Evolutionary conservation across 2,888 invertebrate genomes (phyloP).

Genomic region (Tachina grossa): DNA sequence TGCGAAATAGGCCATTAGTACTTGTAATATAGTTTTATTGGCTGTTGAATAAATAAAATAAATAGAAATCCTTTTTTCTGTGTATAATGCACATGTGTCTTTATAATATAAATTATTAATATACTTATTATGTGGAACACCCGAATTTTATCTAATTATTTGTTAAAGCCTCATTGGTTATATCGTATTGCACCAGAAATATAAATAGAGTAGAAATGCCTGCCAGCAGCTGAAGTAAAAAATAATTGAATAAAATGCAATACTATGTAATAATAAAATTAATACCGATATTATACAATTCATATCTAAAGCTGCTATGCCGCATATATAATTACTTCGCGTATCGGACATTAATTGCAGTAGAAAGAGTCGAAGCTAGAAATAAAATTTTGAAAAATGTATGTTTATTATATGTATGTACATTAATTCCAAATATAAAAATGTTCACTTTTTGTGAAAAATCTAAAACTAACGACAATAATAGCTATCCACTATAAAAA

Average conservation of each 20-base stretch:
- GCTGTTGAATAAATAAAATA: too few species aligned
- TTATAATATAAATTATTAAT: background rate
- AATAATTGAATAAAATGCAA: background rate
- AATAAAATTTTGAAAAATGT: background rate
- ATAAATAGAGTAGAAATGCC: constrained; percentile 74
- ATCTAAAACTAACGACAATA: too few species aligned
- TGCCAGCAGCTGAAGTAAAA: constrained; percentile 69
- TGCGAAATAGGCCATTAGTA: too few species aligned
- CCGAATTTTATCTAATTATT: constrained; percentile 45
- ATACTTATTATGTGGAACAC: constrained; percentile 5
- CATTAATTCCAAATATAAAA: too few species aligned
- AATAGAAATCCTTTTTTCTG: too few species aligned
- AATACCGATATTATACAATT: constrained; percentile 73
- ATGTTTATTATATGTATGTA: too few species aligned
- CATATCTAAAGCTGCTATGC: constrained; percentile 72
- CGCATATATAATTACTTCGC: constrained; percentile 73
- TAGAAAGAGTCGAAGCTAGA: constrained; percentile 74
- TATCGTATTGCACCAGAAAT: constrained; percentile 76
- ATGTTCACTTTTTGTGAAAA: too few species aligned
- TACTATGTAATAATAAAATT: background rate
- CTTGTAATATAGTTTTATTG: too few species aligned
- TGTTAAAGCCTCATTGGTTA: constrained; percentile 74
- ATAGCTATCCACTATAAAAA: too few species aligned
- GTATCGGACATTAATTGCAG: constrained; percentile 74
- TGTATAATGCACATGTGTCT: background rate